Base-by-base conservation (phyloP, 1,140 invertebrate genomes). In the Doryteuthis pealeii region DNA sequence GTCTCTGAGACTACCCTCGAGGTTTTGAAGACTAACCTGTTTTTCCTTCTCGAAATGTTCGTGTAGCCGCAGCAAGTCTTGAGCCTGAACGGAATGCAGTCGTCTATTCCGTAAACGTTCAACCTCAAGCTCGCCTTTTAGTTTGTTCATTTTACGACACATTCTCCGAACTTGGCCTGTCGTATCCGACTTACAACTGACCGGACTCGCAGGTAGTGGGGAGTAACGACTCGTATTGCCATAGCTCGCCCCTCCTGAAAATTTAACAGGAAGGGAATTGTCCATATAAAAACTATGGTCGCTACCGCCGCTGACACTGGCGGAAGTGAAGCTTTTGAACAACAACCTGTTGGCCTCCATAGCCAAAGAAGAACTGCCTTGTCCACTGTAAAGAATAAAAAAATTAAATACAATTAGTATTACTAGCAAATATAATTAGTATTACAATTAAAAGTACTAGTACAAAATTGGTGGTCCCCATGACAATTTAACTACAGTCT, bases 91-190 rank as follows among this genome's bases (percentile, higher is more conserved):
- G 0, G 31, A 45, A 4, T 15, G 31, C 26, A 49, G 26, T 28
- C 40, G 35, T 22, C 31, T 43, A 22, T 71, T 71, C 8, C 70
- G 35, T 15, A 30, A 26, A 49, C 45, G 45, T 30, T 71, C 70
- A 12, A 49, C n/a, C 14, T 71, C 70, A 45, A 71, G 1, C 4
- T 43, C 35, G 3, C 49, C 32, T 71, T 71, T 43, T 15, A 71
- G 15, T 18, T 54, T 45, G 8, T 12, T 35, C 10, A 71, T 14
- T 32, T 43, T 71, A 26, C 2, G 35, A 14, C 45, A 5, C 70
- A 71, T 71, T 15, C 35, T 40, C 14, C 32, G 31, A 1, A 70
- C n/a, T 40, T 40, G 26, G 10, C 32, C 28, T 15, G 28, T 15
- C 10, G 28, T 33, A 14, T 70, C 68, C 35, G 68, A 70, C 68